These are phyloP conservation scores for Drosophila anomalata DNA, from an alignment of 2,888 invertebrate genomes.

Conservation along the genomic window DNA sequence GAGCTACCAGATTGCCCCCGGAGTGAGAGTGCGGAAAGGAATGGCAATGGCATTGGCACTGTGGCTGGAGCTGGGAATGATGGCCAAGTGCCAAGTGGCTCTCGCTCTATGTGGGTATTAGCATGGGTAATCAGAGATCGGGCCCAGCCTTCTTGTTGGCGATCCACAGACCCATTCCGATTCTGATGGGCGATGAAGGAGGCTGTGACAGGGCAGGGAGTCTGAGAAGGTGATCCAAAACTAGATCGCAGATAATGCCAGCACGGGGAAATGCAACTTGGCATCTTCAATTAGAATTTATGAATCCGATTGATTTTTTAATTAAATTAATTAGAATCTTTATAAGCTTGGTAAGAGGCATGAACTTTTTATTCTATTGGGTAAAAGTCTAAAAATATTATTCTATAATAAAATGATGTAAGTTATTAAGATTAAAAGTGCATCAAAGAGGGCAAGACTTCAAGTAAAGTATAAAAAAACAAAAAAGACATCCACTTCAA, in stretches of 20 bases:
- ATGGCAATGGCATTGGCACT: conserved; percentile 12
- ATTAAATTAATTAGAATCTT: background rate
- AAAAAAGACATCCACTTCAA: background rate
- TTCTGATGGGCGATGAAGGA: background rate
- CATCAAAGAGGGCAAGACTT: too few relatives aligned
- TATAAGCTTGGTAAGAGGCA: background rate
- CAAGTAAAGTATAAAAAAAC: background rate
- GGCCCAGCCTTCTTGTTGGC: conserved; percentile 16
- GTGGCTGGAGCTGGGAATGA: background rate
- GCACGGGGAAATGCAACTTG: background rate
- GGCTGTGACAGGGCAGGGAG: conserved; percentile 6
- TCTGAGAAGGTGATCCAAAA: background rate
- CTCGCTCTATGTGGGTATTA: conserved; percentile 52
- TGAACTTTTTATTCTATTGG: background rate
- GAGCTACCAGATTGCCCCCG: conserved; percentile 53
- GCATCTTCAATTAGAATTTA: background rate
- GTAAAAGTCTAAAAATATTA: background rate
- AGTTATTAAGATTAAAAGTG: too few relatives aligned
- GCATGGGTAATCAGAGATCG: conserved; percentile 60
- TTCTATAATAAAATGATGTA: too few relatives aligned
- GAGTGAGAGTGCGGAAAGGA: conserved; percentile 32
- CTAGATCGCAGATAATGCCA: conserved; percentile 5
- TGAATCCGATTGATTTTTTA: background rate
- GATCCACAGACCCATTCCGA: background rate
- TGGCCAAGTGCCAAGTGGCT: conserved; percentile 40